These are phyloP conservation scores for Coptodon bakossiorum DNA, from an alignment of 2,113 vertebrate species.

Conservation along the genomic window DNA sequence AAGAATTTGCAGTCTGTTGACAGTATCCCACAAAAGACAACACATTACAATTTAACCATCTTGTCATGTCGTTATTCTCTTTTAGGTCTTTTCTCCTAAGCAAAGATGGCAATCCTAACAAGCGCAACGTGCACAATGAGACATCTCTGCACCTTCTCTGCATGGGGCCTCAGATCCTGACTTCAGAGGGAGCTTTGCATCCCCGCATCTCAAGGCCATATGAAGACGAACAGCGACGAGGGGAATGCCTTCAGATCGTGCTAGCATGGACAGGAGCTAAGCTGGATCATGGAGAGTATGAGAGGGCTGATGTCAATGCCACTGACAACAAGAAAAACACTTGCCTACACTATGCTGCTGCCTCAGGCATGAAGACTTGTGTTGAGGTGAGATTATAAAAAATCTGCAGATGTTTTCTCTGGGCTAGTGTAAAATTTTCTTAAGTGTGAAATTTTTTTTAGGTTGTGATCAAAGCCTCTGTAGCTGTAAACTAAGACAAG, in stretches of 20 bases:
- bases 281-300: conserved; percentile 91
- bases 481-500: background rate
- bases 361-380: conserved; percentile 97
- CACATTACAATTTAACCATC: background rate
- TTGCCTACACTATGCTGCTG: conserved; percentile 92
- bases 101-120: conserved; percentile 98
- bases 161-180: conserved; percentile 95
- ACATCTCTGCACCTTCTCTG: conserved; percentile 94
- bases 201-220: conserved; percentile 83
- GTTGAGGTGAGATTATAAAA: conserved; percentile 81
- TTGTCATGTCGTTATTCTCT: background rate
- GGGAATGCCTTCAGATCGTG: conserved; percentile 90
- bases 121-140: conserved; percentile 95
- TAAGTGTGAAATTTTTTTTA: background rate
- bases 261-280: conserved; percentile 95
- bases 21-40: background rate
- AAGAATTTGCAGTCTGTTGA: background rate
- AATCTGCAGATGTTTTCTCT: background rate
- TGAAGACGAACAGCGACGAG: conserved; percentile 85
- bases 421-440: background rate
- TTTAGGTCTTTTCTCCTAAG: conserved; percentile 88
- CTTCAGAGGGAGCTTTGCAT: conserved; percentile 86
- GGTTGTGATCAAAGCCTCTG: background rate
- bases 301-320: conserved; percentile 86
- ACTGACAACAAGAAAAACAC: conserved; percentile 96